Evolutionary conservation across 2,888 invertebrate genomes (phyloP).

Genomic region (Eristalis arbustorum): DNA sequence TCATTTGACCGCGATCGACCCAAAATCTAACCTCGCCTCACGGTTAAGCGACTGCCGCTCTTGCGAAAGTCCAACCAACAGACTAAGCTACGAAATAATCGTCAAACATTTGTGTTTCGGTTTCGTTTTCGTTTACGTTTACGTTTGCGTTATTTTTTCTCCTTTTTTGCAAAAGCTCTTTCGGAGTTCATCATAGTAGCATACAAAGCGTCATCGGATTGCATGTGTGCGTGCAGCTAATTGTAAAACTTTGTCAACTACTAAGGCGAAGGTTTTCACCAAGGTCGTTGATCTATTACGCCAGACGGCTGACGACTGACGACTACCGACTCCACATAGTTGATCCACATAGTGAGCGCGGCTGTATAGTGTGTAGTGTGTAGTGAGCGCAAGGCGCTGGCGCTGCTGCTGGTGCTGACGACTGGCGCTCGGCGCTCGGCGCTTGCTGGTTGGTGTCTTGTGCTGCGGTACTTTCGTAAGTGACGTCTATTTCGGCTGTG

Average conservation of each 20-base stretch:
- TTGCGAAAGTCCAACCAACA: slow-evolving; percentile 36
- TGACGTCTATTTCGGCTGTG: slow-evolving; percentile 33
- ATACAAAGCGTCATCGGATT: slow-evolving; percentile 6
- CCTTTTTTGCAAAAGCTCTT: slow-evolving; percentile 41
- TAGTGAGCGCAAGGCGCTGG: background rate
- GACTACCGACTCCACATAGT: slow-evolving; percentile 1
- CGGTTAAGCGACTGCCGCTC: slow-evolving; percentile 45
- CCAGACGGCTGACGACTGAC: slow-evolving; percentile 12
- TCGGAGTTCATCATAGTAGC: slow-evolving; percentile 25
- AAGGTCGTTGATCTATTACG: slow-evolving; percentile 67
- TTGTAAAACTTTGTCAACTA: slow-evolving; percentile 34
- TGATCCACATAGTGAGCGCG: slow-evolving; percentile 39
- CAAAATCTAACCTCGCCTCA: slow-evolving; percentile 54
- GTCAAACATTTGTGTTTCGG: background rate
- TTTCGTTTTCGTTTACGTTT: slow-evolving; percentile 7
- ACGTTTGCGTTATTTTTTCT: no score
- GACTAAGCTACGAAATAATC: slow-evolving; percentile 3
- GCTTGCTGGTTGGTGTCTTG: background rate
- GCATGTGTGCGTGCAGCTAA: slow-evolving; percentile 49
- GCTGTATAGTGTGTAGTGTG: no score
- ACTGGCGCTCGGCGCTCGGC: no score
- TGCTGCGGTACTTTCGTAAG: background rate
- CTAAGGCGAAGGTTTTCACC: slow-evolving; percentile 70
- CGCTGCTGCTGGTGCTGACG: no score
- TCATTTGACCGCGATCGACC: slow-evolving; percentile 50